These are phyloP conservation scores for Brachionus plicatilis DNA, from an alignment of 1,140 invertebrate genomes.

Conservation along the genomic window DNA sequence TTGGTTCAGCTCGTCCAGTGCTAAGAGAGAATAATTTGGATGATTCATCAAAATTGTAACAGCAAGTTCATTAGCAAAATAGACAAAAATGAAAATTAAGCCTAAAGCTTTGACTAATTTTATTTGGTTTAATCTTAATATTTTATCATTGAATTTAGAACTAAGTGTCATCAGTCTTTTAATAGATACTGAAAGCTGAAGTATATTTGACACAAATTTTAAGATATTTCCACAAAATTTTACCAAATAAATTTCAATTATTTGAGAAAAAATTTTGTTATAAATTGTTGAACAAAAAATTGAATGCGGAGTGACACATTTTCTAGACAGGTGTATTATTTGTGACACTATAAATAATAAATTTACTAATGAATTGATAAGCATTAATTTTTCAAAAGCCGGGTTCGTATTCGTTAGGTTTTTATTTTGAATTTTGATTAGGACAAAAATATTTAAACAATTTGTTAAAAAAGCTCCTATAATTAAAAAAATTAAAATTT, in stretches of 20 bases:
- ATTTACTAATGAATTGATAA: background rate
- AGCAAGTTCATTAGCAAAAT: background rate
- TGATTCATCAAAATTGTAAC: background rate
- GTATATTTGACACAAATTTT: background rate
- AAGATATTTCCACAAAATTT: background rate
- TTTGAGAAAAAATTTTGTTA: background rate
- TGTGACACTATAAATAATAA: background rate
- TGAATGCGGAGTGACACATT: background rate
- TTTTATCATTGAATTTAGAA: background rate
- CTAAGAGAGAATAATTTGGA: background rate
- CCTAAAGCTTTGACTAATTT: background rate
- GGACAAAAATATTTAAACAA: background rate
- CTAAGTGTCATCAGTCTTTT: background rate
- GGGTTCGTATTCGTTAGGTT: background rate
- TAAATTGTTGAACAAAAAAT: background rate
- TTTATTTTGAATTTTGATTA: background rate
- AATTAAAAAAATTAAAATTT: background rate
- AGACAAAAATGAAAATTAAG: background rate
- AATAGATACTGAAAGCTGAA: background rate
- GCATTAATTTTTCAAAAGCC: background rate
- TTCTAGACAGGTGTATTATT: background rate
- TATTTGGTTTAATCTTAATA: background rate
- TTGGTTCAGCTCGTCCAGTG: background rate
- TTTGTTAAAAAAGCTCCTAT: background rate
- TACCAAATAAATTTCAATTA: background rate